These are phyloP conservation scores for Willowsia nigromaculata DNA, from an alignment of 2,888 invertebrate genomes.

Conservation along the genomic window DNA sequence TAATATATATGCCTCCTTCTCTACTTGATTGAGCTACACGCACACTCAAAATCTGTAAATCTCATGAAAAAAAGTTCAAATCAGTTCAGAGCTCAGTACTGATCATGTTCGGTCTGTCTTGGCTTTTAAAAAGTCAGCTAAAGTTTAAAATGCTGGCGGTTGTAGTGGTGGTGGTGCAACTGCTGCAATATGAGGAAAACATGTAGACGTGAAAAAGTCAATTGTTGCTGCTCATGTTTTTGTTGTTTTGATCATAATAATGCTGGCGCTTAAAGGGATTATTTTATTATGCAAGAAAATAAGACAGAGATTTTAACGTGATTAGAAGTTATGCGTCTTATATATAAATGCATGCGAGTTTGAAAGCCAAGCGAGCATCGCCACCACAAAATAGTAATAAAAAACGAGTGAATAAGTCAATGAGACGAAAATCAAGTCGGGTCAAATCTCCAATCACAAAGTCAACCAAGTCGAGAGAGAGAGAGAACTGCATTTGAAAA, in stretches of 20 bases:
- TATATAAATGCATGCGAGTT: conserved; percentile 9
- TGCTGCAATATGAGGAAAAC: background rate
- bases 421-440: conserved; percentile 63
- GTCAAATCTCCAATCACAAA: conserved; percentile 62
- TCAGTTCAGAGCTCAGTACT: conserved; percentile 15
- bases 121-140: background rate
- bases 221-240: conserved; percentile 20
- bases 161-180: conserved; percentile 5
- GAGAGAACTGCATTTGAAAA: conserved; percentile 16
- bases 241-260: conserved; percentile 15
- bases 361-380: background rate
- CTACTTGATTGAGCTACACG: background rate
- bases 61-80: conserved; percentile 29
- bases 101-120: conserved; percentile 27
- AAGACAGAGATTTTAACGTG: conserved; percentile 53
- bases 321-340: conserved; percentile 60
- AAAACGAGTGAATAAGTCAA: conserved; percentile 50
- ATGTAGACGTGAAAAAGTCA: too few relatives aligned
- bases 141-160: conserved; percentile 37
- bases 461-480: conserved; percentile 7
- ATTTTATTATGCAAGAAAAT: conserved; percentile 54
- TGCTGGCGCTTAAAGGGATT: conserved; percentile 66
- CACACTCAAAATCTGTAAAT: background rate
- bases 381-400: background rate
- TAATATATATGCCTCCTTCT: background rate